These are phyloP conservation scores for Scolopax rusticola DNA, from an alignment of 2,797 vertebrate species.

Conservation along the genomic window DNA sequence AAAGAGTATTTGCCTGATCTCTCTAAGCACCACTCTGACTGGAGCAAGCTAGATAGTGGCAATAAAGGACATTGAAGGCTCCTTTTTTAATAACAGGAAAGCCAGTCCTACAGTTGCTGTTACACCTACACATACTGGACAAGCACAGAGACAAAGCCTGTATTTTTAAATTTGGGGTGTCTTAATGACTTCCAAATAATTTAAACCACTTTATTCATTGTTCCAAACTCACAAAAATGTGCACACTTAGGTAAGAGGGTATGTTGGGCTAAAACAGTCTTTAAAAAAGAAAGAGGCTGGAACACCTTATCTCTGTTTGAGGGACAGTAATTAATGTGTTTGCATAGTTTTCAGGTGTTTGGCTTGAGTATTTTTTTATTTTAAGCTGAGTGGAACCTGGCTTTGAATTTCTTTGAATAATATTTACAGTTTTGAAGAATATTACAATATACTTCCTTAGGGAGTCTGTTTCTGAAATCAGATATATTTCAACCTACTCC, in stretches of 20 bases:
- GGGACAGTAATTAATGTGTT: neutral
- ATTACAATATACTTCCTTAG: neutral
- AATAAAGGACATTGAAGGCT: neutral
- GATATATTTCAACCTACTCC: neutral
- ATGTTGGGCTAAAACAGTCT: neutral
- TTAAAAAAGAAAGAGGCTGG: neutral
- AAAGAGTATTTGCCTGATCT: neutral
- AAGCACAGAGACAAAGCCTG: neutral
- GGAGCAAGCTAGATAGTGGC: neutral
- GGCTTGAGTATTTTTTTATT: neutral
- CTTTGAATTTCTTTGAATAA: neutral
- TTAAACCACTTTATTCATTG: neutral
- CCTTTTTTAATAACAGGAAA: neutral
- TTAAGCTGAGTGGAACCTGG: neutral
- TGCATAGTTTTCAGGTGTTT: neutral
- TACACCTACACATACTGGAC: neutral
- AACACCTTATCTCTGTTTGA: neutral
- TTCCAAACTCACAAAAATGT: neutral
- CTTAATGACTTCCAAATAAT: neutral
- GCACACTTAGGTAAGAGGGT: neutral
- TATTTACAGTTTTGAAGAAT: neutral
- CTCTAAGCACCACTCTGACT: neutral
- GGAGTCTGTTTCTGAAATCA: neutral
- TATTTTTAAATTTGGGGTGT: neutral
- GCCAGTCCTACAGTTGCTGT: neutral